phyloP scores from a whole-genome alignment of 2,888 invertebrate genomes.

The Cepaea hortensis region DNA sequence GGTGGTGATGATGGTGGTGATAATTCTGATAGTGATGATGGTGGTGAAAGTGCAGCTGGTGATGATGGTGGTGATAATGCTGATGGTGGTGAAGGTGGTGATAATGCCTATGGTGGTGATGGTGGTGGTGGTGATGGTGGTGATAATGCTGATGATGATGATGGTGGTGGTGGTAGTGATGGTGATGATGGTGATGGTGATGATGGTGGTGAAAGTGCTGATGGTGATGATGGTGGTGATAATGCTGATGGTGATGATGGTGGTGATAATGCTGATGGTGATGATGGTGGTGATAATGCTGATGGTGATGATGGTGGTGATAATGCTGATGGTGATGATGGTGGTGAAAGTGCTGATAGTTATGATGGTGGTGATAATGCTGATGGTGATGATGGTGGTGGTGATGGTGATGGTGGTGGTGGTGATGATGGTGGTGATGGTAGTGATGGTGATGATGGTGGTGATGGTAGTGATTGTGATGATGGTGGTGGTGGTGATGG shows the following conservation, averaged over 20 bases:
- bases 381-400: neutral
- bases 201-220: neutral
- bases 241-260: neutral
- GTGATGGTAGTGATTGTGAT: neutral
- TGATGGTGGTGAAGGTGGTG: too few species aligned
- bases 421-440: neutral
- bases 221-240: too few species aligned
- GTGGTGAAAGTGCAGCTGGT: too few species aligned
- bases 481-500: neutral
- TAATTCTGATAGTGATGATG: too few species aligned
- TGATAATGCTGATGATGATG: slow-evolving; percentile 7
- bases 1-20: too few species aligned
- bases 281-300: neutral
- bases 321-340: neutral
- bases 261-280: neutral
- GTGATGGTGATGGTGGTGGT: neutral
- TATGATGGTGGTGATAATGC: neutral
- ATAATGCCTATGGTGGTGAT: neutral
- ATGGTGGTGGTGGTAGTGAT: neutral
- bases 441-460: neutral
- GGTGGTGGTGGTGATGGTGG: neutral
- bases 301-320: neutral
- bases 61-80: too few species aligned
- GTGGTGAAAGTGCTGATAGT: neutral
- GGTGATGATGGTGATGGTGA: slow-evolving; percentile 23